Percentiles rank a stretch among this genome's conserved stretches.
These are phyloP conservation scores for Xyrichtys novacula DNA, from an alignment of 2,797 vertebrate genomes.

Conservation along the genomic window DNA sequence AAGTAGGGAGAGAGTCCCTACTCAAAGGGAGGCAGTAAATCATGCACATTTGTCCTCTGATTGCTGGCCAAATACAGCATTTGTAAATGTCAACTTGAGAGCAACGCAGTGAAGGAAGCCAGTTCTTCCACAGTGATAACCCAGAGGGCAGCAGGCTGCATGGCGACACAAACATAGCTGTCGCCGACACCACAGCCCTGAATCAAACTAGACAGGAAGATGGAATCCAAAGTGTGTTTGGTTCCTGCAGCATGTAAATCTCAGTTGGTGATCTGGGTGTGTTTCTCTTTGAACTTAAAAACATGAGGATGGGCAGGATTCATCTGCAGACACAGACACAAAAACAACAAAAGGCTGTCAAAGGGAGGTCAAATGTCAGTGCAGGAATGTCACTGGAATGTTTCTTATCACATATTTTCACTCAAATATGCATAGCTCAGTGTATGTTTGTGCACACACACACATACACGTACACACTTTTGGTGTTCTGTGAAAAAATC, in stretches of 20 bases:
- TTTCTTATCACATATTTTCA: slow-evolving; percentile 61
- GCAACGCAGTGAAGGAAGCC: slow-evolving; percentile 44
- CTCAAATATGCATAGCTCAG: slow-evolving; percentile 21
- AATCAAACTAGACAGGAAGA: slow-evolving; percentile 19
- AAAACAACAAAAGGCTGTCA: slow-evolving; percentile 67
- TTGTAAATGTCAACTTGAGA: slow-evolving; percentile 13
- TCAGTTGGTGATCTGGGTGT: neutral
- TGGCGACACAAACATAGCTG: slow-evolving; percentile 47
- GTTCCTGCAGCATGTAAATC: slow-evolving; percentile 9
- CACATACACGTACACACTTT: neutral
- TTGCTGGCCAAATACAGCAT: slow-evolving; percentile 27
- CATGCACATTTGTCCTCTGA: slow-evolving; percentile 19
- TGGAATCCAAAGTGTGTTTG: slow-evolving; percentile 41
- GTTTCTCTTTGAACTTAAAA: slow-evolving; percentile 11
- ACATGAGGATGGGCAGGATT: slow-evolving; percentile 37
- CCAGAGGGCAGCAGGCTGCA: slow-evolving; percentile 40
- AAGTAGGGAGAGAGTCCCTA: neutral
- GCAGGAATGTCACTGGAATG: slow-evolving; percentile 66
- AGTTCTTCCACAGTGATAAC: slow-evolving; percentile 63
- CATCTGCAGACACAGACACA: slow-evolving; percentile 31
- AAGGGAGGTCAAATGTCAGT: slow-evolving; percentile 64
- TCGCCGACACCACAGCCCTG: slow-evolving; percentile 5
- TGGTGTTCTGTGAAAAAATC: neutral
- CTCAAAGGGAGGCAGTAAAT: neutral
- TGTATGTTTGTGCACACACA: neutral